Conservation (phyloP, 2,888 invertebrate genomes). For the Gryllus longicercus region DNA sequence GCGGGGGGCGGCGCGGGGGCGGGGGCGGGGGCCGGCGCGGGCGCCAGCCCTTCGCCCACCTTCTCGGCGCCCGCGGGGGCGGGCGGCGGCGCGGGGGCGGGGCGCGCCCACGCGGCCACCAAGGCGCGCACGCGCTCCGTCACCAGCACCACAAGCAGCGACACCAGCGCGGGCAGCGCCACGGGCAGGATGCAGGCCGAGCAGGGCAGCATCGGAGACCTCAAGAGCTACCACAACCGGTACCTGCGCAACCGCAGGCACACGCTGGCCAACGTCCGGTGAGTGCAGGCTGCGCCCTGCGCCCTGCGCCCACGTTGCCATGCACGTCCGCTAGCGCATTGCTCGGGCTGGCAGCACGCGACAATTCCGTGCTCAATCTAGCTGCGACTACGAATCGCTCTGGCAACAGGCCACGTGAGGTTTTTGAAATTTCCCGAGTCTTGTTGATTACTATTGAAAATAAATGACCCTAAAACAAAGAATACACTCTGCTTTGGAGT, state of each 20-base stretch:
- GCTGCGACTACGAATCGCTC: too few species aligned
- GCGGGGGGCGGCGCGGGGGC: neutral
- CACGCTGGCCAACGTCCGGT: slow-evolving; percentile 90
- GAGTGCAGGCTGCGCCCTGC: slow-evolving; percentile 50
- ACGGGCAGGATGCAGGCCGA: slow-evolving; percentile 82
- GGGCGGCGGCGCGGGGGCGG: slow-evolving; percentile 40
- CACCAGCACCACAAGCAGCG: slow-evolving; percentile 40
- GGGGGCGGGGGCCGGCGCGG: slow-evolving; percentile 40
- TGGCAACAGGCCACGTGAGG: too few species aligned
- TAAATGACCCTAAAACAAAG: too few species aligned
- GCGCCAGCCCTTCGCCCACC: slow-evolving; percentile 45
- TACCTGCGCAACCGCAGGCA: slow-evolving; percentile 83
- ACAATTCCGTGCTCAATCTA: too few species aligned
- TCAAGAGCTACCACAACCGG: slow-evolving; percentile 82
- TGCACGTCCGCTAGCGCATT: too few species aligned
- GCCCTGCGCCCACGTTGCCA: too few species aligned
- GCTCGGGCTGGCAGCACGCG: too few species aligned
- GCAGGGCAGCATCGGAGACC: slow-evolving; percentile 85
- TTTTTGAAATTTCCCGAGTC: too few species aligned
- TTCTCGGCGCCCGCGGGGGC: slow-evolving; percentile 18
- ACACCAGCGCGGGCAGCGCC: slow-evolving; percentile 44
- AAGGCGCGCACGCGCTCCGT: slow-evolving; percentile 47
- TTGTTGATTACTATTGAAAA: too few species aligned
- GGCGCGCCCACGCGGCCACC: slow-evolving; percentile 45
- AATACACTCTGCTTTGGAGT: too few species aligned